Evolutionary conservation across 2,113 vertebrate species (phyloP).

Genomic region (Vulpes ferrilata): DNA sequence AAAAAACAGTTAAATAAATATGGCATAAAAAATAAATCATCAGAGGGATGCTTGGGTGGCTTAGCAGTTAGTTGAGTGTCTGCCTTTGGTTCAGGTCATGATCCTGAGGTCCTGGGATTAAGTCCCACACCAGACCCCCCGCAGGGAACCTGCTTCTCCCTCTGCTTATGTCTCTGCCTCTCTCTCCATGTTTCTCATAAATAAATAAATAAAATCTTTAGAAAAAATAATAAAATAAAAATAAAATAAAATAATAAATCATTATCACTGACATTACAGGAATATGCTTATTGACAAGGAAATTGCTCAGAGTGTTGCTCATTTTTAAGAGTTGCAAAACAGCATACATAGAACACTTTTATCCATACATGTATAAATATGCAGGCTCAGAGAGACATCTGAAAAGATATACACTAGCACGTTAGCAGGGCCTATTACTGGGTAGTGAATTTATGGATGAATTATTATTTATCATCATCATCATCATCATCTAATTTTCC

Average conservation of each 20-base stretch:
- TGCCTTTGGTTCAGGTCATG: too few relatives aligned
- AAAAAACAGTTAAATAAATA: not conserved
- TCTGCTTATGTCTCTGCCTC: too few relatives aligned
- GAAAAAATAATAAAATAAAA: too few relatives aligned
- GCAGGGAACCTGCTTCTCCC: too few relatives aligned
- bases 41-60: not conserved
- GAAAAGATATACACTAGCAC: not conserved
- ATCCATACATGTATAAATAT: not conserved
- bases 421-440: not conserved
- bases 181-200: too few relatives aligned
- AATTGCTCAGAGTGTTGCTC: not conserved
- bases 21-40: not conserved
- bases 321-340: not conserved
- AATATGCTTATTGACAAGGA: not conserved
- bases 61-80: too few relatives aligned
- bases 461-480: not conserved
- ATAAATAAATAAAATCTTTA: too few relatives aligned
- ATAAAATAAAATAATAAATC: not conserved
- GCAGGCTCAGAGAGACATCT: not conserved
- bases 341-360: not conserved
- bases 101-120: too few relatives aligned
- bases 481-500: not conserved
- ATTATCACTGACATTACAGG: not conserved
- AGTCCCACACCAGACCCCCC: too few relatives aligned
- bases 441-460: not conserved